Percentiles rank a stretch among this genome's conserved stretches.
phyloP scores from a whole-genome alignment of 2,113 vertebrate species.

The Peucedramus taeniatus region DNA sequence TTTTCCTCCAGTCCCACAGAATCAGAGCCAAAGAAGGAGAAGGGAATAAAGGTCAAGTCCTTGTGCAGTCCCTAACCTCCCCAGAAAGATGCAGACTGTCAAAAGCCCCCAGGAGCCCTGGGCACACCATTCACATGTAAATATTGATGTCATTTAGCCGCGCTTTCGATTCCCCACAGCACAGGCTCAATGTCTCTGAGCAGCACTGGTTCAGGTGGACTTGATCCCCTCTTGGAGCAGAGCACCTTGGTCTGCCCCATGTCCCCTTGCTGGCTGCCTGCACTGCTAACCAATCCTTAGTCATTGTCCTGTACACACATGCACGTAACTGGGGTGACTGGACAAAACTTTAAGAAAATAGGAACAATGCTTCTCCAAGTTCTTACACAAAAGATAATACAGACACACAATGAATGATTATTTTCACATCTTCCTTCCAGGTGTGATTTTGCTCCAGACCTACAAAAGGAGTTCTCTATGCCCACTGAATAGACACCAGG shows the following conservation, averaged over 20 bases:
- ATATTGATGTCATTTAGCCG: neutral
- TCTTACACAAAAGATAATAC: neutral
- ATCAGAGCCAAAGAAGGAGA: neutral
- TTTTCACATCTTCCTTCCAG: neutral
- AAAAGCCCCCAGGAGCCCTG: neutral
- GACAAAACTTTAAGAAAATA: neutral
- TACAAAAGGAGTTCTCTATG: neutral
- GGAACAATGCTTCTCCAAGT: neutral
- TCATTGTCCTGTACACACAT: neutral
- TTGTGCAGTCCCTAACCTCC: neutral
- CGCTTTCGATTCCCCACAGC: rapidly evolving
- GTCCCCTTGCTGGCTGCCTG: neutral
- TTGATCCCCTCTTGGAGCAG: neutral
- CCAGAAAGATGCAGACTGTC: neutral
- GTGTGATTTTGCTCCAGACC: neutral
- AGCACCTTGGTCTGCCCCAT: neutral
- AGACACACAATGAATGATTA: neutral
- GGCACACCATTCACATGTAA: neutral
- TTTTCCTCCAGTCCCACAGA: neutral
- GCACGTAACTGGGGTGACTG: neutral
- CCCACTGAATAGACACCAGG: neutral
- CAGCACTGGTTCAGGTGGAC: neutral
- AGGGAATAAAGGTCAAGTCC: neutral
- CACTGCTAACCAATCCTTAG: neutral
- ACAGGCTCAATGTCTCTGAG: neutral